phyloP scores from a whole-genome alignment of 2,888 invertebrate genomes.

The Oxystoma pomonae region DNA sequence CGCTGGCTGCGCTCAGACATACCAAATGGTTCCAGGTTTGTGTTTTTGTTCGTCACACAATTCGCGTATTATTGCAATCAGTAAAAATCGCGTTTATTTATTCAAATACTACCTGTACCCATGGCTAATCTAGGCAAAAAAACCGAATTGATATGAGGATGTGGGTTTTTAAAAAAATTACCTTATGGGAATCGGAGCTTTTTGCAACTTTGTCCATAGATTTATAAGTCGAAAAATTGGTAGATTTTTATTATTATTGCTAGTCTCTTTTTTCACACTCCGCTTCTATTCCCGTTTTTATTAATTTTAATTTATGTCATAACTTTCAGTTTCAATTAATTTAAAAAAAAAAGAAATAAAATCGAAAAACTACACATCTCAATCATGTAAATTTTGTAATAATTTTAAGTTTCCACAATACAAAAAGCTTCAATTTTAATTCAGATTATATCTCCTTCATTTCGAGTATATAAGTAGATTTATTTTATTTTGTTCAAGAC shows the following conservation, averaged over 20 bases:
- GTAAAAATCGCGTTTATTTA: neutral
- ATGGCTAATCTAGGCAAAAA: constrained; percentile 1
- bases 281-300: constrained; percentile 43
- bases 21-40: constrained; percentile 99
- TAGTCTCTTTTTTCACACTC: constrained; percentile 37
- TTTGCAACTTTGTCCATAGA: constrained; percentile 21
- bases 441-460: neutral
- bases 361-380: constrained; percentile 43
- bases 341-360: constrained; percentile 18
- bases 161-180: constrained; percentile 39
- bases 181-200: constrained; percentile 30
- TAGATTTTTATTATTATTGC: constrained; percentile 27
- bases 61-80: neutral
- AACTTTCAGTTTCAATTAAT: constrained; percentile 10
- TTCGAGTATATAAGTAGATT: constrained; percentile 4
- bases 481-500: constrained; percentile 9
- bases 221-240: neutral
- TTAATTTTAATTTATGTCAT: constrained; percentile 8
- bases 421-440: neutral
- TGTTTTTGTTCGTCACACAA: constrained; percentile 40
- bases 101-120: constrained; percentile 9
- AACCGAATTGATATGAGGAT: constrained; percentile 35
- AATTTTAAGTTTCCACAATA: constrained; percentile 1
- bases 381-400: constrained; percentile 27
- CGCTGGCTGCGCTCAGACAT: constrained; percentile 99